Conservation (phyloP, 2,113 vertebrate genomes). For the Vimba vimba region DNA sequence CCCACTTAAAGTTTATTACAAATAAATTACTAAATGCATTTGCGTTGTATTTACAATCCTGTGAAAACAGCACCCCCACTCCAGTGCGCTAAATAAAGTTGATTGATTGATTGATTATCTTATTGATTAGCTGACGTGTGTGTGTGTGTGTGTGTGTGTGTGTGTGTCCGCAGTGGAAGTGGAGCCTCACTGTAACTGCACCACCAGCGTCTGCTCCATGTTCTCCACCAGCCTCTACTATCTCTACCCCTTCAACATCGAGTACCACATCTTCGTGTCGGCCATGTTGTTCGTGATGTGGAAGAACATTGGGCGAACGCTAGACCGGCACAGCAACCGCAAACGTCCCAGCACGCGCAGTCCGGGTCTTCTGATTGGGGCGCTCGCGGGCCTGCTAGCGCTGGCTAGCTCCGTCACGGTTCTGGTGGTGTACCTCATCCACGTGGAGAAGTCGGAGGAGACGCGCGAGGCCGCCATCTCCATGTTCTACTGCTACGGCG, state of each 20-base stretch:
- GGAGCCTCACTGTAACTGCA: conserved; percentile 87
- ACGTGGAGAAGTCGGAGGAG: conserved; percentile 80
- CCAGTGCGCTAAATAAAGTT: too few species aligned
- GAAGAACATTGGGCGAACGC: conserved; percentile 92
- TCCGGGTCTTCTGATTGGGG: conserved; percentile 77
- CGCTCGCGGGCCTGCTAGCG: conserved; percentile 81
- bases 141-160: background rate
- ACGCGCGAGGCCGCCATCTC: conserved; percentile 82
- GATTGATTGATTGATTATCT: too few species aligned
- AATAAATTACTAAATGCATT: too few species aligned
- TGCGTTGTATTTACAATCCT: too few species aligned
- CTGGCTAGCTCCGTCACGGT: conserved; percentile 87
- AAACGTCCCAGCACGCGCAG: conserved; percentile 72
- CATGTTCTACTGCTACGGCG: conserved; percentile 91
- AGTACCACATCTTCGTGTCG: conserved; percentile 96
- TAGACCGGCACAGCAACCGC: conserved; percentile 76
- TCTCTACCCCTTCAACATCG: conserved; percentile 95
- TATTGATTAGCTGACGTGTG: too few species aligned
- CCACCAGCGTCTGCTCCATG: conserved; percentile 81
- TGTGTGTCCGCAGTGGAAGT: conserved; percentile 74
- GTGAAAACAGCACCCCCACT: too few species aligned
- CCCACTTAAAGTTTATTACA: too few species aligned
- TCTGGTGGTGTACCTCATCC: conserved; percentile 88
- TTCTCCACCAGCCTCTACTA: conserved; percentile 90
- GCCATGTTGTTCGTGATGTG: conserved; percentile 94